phyloP scores from a whole-genome alignment of 2,888 invertebrate genomes.

The Nycteola revayana region DNA sequence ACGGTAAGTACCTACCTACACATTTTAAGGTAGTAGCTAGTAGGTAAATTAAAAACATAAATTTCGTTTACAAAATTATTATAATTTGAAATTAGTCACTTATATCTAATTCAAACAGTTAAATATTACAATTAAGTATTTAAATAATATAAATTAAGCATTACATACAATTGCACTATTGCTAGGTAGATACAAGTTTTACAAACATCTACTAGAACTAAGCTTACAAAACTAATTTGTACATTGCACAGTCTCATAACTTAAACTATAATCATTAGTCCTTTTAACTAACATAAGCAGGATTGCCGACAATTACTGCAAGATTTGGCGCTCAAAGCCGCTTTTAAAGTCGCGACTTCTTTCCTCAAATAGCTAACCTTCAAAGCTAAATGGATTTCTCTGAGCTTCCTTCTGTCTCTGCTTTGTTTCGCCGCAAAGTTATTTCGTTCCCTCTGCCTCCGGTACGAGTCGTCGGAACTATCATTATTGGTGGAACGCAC shows the following conservation, averaged over 20 bases:
- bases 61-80: no score
- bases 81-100: no score
- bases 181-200: slow-evolving; percentile 18
- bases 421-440: slow-evolving; percentile 98
- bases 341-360: slow-evolving; percentile 47
- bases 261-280: slow-evolving; percentile 4
- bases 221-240: slow-evolving; percentile 8
- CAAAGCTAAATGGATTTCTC: slow-evolving; percentile 96
- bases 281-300: slow-evolving; percentile 16
- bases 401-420: slow-evolving; percentile 92
- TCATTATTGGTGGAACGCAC: slow-evolving; percentile 45
- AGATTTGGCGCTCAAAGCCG: slow-evolving; percentile 36
- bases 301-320: slow-evolving; percentile 42
- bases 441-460: slow-evolving; percentile 93
- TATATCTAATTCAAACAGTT: no score
- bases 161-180: slow-evolving; percentile 43
- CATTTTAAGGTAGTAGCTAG: no score
- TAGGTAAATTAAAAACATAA: no score
- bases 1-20: no score
- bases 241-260: slow-evolving; percentile 22
- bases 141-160: slow-evolving; percentile 3
- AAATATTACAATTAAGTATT: no score
- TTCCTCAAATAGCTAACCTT: slow-evolving; percentile 88
- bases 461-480: slow-evolving; percentile 89
- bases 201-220: slow-evolving; percentile 16